phyloP scores from a whole-genome alignment of 2,888 invertebrate species.

The Parnassius glacialis region DNA sequence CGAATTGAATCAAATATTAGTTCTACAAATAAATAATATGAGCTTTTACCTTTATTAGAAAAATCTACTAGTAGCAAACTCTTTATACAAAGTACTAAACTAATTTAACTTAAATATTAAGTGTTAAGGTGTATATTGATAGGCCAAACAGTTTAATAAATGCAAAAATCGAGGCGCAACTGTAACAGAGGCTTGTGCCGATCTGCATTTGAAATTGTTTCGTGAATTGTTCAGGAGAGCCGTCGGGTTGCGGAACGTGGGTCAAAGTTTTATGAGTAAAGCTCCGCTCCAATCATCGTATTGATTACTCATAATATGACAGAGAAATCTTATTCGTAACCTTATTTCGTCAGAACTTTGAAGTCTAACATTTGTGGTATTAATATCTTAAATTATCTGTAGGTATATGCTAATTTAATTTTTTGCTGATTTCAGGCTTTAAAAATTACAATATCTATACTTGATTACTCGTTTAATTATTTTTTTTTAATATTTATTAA shows the following conservation, averaged over 20 bases:
- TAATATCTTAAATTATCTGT: no score
- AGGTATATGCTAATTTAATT: no score
- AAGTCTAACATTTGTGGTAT: no score
- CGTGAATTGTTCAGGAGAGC: constrained; percentile 44
- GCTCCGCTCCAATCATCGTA: constrained; percentile 26
- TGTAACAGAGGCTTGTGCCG: constrained; percentile 44
- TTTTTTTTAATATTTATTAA: no score
- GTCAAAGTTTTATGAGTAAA: constrained; percentile 38
- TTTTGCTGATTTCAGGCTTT: no score
- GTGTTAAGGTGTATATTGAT: not conserved
- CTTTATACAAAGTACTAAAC: no score
- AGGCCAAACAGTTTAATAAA: constrained; percentile 9
- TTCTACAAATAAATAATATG: no score
- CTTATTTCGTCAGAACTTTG: not conserved
- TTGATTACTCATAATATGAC: constrained; percentile 27
- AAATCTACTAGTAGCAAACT: no score
- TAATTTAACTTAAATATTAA: not conserved
- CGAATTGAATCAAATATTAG: no score
- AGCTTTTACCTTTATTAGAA: no score
- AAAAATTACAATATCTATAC: no score
- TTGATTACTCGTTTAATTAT: no score
- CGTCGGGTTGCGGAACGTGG: constrained; percentile 29
- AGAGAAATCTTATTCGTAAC: constrained; percentile 14
- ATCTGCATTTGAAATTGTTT: constrained; percentile 56
- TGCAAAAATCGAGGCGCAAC: constrained; percentile 21